phyloP scores from a whole-genome alignment of 1,140 invertebrate genomes.

The Bombus balteatus region DNA sequence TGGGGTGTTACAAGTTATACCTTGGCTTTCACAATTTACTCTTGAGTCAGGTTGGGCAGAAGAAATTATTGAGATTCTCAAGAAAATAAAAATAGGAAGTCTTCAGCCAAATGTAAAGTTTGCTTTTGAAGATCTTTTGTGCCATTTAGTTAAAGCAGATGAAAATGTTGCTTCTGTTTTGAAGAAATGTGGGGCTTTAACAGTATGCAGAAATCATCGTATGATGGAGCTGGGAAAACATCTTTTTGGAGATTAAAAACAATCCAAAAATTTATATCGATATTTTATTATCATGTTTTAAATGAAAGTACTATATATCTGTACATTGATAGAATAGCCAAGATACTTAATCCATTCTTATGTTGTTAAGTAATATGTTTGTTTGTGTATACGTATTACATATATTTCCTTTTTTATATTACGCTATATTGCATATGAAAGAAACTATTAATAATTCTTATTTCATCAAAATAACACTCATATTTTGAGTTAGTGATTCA shows the following conservation, averaged over 20 bases:
- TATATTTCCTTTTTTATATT: not conserved
- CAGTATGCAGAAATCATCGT: constrained; percentile 92
- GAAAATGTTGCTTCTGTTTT: constrained; percentile 88
- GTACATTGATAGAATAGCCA: not conserved
- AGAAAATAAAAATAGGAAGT: constrained; percentile 91
- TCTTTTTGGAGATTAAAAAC: constrained; percentile 90
- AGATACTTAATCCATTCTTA: not conserved
- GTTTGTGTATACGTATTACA: not conserved
- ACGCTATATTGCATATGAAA: not conserved
- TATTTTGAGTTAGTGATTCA: not conserved
- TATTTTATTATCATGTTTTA: constrained; percentile 6
- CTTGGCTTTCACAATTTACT: constrained; percentile 95
- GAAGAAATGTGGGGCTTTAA: constrained; percentile 91
- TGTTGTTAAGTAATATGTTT: constrained; percentile 1
- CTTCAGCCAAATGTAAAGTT: constrained; percentile 92
- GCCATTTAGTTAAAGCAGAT: constrained; percentile 92
- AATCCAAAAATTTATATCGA: not conserved
- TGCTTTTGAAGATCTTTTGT: constrained; percentile 94
- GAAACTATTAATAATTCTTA: not conserved
- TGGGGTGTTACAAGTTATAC: constrained; percentile 89
- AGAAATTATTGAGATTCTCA: constrained; percentile 91
- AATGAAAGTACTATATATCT: constrained; percentile 5
- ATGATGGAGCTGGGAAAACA: constrained; percentile 94
- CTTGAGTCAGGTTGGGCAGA: constrained; percentile 96
- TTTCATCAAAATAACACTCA: constrained; percentile 6